phyloP scores from a whole-genome alignment of 2,113 vertebrate species.

The Melanocharis versteri region DNA sequence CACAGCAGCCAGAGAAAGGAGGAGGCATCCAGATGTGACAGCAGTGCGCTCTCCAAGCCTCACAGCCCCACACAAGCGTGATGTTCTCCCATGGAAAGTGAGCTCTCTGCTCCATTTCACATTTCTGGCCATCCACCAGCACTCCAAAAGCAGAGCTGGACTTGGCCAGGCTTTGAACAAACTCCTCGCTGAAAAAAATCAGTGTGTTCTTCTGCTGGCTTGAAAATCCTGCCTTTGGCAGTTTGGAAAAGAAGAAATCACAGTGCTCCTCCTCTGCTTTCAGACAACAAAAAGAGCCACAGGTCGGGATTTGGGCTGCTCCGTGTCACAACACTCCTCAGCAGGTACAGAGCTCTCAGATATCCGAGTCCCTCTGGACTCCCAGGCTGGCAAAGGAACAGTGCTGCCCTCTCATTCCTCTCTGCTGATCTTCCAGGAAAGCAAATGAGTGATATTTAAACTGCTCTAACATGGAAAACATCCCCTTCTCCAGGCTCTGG shows the following conservation, averaged over 20 bases:
- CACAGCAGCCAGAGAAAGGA: neutral
- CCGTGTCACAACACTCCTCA: fast-evolving
- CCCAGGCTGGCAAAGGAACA: neutral
- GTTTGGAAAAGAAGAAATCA: neutral
- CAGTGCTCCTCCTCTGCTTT: neutral
- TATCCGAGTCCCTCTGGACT: neutral
- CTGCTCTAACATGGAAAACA: neutral
- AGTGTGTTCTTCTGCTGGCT: neutral
- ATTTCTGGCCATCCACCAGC: neutral
- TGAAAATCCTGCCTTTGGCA: neutral
- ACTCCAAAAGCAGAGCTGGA: neutral
- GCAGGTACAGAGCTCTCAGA: neutral
- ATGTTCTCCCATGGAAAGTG: neutral
- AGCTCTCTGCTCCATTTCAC: neutral
- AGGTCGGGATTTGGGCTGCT: neutral
- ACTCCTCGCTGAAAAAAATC: neutral
- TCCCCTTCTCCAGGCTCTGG: neutral
- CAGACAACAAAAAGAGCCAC: neutral
- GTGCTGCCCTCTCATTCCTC: neutral
- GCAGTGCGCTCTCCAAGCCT: neutral
- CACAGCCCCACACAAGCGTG: neutral
- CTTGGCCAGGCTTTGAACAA: neutral
- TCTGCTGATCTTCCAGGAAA: neutral
- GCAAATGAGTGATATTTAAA: neutral
- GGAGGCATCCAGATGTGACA: neutral